Evolutionary conservation across 1,140 invertebrate genomes (phyloP).

Genomic region (Orchestia grillus): DNA sequence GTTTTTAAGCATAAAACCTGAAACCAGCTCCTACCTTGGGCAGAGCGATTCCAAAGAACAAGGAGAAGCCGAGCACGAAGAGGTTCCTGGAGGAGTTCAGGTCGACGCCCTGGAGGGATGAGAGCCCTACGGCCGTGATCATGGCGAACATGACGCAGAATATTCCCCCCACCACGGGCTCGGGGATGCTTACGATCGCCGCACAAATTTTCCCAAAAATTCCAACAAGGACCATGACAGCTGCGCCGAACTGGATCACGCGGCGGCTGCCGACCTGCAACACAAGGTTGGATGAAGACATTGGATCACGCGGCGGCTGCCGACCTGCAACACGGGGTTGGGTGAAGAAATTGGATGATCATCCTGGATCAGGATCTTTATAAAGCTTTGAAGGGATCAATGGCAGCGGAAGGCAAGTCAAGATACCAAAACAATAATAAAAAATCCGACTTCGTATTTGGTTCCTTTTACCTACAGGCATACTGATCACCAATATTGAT

Average conservation of each 20-base stretch:
- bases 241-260: conserved; percentile 85
- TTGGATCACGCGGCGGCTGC: no score
- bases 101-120: conserved; percentile 85
- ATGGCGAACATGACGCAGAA: conserved; percentile 91
- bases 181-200: conserved; percentile 88
- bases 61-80: conserved; percentile 51
- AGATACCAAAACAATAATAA: no score
- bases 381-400: no score
- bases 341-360: no score
- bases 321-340: no score
- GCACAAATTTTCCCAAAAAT: conserved; percentile 87
- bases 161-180: conserved; percentile 87
- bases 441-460: no score
- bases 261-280: conserved; percentile 84
- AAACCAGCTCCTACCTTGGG: not conserved
- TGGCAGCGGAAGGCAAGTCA: no score
- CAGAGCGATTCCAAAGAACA: conserved; percentile 39
- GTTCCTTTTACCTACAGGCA: no score
- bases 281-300: not conserved
- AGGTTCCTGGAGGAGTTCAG: conserved; percentile 79
- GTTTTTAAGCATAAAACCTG: not conserved
- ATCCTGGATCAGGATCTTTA: no score
- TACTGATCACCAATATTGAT: no score
- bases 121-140: conserved; percentile 80
- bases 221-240: conserved; percentile 84